phyloP scores from a whole-genome alignment of 53 echinoderm and acorn worm genomes.

The Actinopyga echinites region DNA sequence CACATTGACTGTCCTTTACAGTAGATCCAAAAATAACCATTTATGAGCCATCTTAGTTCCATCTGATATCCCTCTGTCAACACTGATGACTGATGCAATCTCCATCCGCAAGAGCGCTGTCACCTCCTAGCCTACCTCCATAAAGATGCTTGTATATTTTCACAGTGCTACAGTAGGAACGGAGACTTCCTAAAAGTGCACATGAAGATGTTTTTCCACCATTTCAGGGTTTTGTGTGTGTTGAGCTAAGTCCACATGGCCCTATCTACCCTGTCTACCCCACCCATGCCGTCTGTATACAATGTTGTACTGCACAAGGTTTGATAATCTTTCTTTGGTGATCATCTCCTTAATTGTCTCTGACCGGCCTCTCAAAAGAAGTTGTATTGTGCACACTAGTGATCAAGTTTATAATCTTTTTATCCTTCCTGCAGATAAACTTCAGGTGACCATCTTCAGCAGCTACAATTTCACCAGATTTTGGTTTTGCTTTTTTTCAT shows the following conservation, averaged over 20 bases:
- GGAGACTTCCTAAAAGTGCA: too few species aligned
- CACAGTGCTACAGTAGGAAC: too few species aligned
- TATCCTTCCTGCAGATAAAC: neutral
- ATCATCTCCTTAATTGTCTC: neutral
- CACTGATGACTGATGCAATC: too few species aligned
- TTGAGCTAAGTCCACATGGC: slow-evolving; percentile 12
- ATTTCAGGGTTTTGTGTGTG: slow-evolving; percentile 16
- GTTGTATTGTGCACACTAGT: neutral
- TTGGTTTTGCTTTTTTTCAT: neutral
- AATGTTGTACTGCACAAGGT: slow-evolving; percentile 2
- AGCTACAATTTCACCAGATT: neutral
- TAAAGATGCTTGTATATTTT: too few species aligned
- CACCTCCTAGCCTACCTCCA: too few species aligned
- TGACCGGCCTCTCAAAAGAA: neutral
- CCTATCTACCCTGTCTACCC: slow-evolving; percentile 11
- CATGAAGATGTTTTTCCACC: slow-evolving; percentile 29
- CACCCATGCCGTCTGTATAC: slow-evolving; percentile 10
- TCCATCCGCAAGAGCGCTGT: too few species aligned
- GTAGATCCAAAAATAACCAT: too few species aligned
- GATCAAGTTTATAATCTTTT: neutral
- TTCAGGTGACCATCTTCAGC: neutral
- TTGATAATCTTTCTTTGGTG: neutral
- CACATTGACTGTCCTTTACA: too few species aligned
- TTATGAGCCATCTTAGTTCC: too few species aligned
- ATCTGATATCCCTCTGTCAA: too few species aligned